phyloP scores from a whole-genome alignment of 2,888 invertebrate species.

The Smittia aterrima region DNA sequence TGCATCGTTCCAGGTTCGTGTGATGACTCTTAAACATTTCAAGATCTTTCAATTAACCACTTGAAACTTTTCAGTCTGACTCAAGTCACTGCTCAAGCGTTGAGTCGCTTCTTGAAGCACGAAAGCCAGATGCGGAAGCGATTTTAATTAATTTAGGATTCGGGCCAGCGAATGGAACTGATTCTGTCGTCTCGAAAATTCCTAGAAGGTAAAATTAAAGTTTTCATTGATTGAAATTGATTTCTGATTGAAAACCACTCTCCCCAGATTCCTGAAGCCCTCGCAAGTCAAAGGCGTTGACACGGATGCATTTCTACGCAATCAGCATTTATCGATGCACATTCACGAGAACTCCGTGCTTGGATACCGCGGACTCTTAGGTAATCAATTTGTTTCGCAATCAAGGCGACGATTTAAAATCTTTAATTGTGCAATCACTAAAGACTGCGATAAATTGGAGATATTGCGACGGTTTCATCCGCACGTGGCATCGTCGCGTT shows the following conservation, averaged over 20 bases:
- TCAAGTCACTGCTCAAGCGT: slow-evolving; percentile 73
- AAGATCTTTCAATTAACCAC: neutral
- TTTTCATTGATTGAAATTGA: neutral
- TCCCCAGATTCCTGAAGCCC: slow-evolving; percentile 69
- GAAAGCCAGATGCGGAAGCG: slow-evolving; percentile 86
- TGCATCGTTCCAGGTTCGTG: slow-evolving; percentile 56
- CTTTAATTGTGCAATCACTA: slow-evolving; percentile 1
- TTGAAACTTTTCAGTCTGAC: slow-evolving; percentile 48
- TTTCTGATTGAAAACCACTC: neutral
- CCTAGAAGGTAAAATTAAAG: slow-evolving; percentile 57
- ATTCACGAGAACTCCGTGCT: slow-evolving; percentile 73
- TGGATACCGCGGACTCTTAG: slow-evolving; percentile 74
- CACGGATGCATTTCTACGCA: slow-evolving; percentile 70
- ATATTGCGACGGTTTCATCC: slow-evolving; percentile 45
- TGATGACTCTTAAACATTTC: neutral
- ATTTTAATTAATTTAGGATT: slow-evolving; percentile 79
- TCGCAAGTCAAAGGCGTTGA: slow-evolving; percentile 74
- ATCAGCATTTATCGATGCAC: slow-evolving; percentile 69
- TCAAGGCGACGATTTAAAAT: neutral
- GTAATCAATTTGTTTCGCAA: slow-evolving; percentile 50
- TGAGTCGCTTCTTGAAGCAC: slow-evolving; percentile 76
- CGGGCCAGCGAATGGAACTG: slow-evolving; percentile 65
- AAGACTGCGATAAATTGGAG: slow-evolving; percentile 44
- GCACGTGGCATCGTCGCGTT: slow-evolving; percentile 43
- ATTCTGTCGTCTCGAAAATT: slow-evolving; percentile 72